These are phyloP conservation scores for Gryon sp. DNA, from an alignment of 1,140 invertebrate species.

Conservation along the genomic window DNA sequence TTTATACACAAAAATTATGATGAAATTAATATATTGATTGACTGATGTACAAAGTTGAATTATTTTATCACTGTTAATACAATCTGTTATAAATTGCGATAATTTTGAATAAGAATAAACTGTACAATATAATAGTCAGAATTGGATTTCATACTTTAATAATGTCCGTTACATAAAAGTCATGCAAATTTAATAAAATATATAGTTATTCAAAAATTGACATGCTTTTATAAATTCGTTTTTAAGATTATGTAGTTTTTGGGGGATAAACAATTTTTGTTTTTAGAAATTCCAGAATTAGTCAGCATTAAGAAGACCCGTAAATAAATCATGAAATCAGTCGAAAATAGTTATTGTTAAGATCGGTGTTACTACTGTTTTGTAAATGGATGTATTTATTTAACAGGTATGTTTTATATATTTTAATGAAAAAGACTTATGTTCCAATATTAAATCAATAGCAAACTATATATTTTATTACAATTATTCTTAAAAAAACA, in stretches of 20 bases:
- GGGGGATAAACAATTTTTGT: too few relatives aligned
- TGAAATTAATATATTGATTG: constrained; percentile 10
- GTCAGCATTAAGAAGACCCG: too few relatives aligned
- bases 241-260: too few relatives aligned
- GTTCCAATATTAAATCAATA: constrained; percentile 12
- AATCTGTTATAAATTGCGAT: constrained; percentile 12
- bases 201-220: too few relatives aligned
- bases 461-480: constrained; percentile 44
- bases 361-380: too few relatives aligned
- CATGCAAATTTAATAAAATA: constrained; percentile 33
- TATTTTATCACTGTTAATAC: constrained; percentile 24
- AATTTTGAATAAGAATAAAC: background rate
- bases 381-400: too few relatives aligned
- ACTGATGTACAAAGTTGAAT: constrained; percentile 12
- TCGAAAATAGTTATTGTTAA: too few relatives aligned
- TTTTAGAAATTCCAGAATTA: too few relatives aligned
- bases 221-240: too few relatives aligned
- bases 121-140: background rate
- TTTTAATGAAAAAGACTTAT: too few relatives aligned
- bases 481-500: constrained; percentile 13
- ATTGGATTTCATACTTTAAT: constrained; percentile 34
- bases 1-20: constrained; percentile 40
- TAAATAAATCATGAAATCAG: too few relatives aligned
- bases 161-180: background rate
- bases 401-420: too few relatives aligned